Base-by-base conservation (phyloP, 2,888 invertebrate genomes). In the Drosophila neonasuta region DNA sequence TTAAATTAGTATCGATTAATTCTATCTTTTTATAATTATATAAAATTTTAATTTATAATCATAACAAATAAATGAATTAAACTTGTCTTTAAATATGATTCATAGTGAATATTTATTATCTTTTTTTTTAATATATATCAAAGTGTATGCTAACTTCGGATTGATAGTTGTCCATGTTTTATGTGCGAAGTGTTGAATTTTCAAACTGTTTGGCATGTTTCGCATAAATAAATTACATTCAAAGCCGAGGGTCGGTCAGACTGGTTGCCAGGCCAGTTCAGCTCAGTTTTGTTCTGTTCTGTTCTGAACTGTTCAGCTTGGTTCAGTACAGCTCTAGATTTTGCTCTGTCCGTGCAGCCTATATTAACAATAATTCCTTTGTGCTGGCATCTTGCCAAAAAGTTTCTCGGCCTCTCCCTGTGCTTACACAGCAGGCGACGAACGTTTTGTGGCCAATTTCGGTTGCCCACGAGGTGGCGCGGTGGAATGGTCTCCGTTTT, bases 301-400 rank as follows among this genome's bases (percentile, higher is more conserved):
- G 61, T 10, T 32, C 46, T 39, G 55, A 6, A 15, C 46, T 0
- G 34, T 46, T 44, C 45, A 45, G 51, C 24, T 24, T 46, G 6
- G 54, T 44, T 54, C 54, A 42, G 68, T 55, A 49, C 56, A 46
- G 51, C 46, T 57, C 58, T 34, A 56, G 52, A 46, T 63, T 20
- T 49, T 32, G 65, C 61, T 46, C 71, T 59, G 73, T 59, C 62
- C 70, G 54, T 54, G 65, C 74, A 74, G 85, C 82, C 81, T 78
- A 78, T 85, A 81, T 84, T 84, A 84, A 84, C 82, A 81, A 81
- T 81, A 84, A 81, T 79, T 81, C 64, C 80, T 81, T 77, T 81
- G 82, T 73, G 71, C 65, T 69, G 82, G 80, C 80, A 75, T 75
- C 75, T 76, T 64, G 85, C 85, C 85, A 81, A 85, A 78, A 76